phyloP scores from a whole-genome alignment of 2,797 vertebrate genomes.

The Halcyon smyrnensis region DNA sequence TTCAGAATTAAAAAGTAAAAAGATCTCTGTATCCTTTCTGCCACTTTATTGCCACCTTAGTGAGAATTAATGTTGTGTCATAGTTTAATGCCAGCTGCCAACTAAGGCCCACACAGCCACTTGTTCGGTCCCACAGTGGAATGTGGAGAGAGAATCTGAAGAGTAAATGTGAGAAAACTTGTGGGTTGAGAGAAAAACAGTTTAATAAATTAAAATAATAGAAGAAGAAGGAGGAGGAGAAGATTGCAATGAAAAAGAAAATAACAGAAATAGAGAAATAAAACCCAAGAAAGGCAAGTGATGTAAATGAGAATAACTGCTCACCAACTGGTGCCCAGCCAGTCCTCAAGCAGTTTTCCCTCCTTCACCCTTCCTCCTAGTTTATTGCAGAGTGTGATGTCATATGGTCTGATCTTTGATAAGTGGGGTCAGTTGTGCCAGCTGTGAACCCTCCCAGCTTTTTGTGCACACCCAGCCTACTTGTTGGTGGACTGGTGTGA shows the following conservation, averaged over 20 bases:
- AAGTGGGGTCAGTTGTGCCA: neutral
- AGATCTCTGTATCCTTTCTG: fast-evolving
- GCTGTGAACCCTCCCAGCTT: fast-evolving
- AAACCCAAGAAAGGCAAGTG: neutral
- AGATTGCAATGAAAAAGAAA: neutral
- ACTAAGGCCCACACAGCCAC: fast-evolving
- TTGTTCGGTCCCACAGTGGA: fast-evolving
- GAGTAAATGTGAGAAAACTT: neutral
- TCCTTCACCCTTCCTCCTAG: neutral
- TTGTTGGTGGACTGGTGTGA: fast-evolving
- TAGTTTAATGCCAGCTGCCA: neutral
- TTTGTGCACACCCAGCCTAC: neutral
- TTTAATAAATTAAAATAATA: neutral
- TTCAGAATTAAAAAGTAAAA: neutral
- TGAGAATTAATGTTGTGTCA: neutral
- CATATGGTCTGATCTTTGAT: too few species aligned
- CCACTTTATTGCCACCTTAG: neutral
- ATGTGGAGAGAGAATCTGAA: neutral
- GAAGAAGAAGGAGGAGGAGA: neutral
- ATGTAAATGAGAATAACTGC: neutral
- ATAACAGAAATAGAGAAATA: neutral
- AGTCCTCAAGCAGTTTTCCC: fast-evolving
- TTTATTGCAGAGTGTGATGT: neutral
- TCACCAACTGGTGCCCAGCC: fast-evolving
- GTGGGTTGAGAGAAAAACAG: neutral